Evolutionary conservation across 1,140 invertebrate genomes (phyloP).

Genomic region (Bicyclus anynana): DNA sequence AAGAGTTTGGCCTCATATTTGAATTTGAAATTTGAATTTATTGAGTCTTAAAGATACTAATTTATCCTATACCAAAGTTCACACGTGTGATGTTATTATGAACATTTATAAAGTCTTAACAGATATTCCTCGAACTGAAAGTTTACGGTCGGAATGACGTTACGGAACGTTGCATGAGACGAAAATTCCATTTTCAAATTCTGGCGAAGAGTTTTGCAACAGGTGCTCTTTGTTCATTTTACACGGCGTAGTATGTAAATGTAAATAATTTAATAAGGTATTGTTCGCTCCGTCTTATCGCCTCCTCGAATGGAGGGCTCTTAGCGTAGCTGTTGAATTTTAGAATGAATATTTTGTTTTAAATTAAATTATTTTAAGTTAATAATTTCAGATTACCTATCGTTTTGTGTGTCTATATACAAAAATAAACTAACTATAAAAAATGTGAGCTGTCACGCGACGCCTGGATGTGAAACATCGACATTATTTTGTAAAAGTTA

Average conservation of each 20-base stretch:
- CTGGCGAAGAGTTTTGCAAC: background rate
- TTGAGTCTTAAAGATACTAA: too few relatives aligned
- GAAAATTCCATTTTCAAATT: background rate
- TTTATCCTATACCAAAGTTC: too few relatives aligned
- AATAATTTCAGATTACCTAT: too few relatives aligned
- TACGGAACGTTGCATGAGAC: background rate
- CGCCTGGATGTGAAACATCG: too few relatives aligned
- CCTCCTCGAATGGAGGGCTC: background rate
- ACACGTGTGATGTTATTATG: too few relatives aligned
- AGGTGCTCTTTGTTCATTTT: slow-evolving; percentile 6
- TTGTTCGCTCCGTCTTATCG: slow-evolving; percentile 3
- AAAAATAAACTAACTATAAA: too few relatives aligned
- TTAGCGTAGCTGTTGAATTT: background rate
- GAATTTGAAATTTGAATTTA: too few relatives aligned
- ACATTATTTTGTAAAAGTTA: too few relatives aligned
- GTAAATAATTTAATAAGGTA: slow-evolving; percentile 8
- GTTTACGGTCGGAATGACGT: slow-evolving; percentile 2
- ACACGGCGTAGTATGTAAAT: slow-evolving; percentile 1
- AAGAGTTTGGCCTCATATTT: too few relatives aligned
- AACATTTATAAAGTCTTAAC: background rate
- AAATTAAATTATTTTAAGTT: background rate
- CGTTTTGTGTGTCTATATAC: too few relatives aligned
- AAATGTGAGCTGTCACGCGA: too few relatives aligned
- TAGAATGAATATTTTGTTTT: background rate
- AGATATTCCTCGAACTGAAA: background rate